Base-by-base conservation (phyloP, 2,797 vertebrate genomes). In the Lates japonicus region DNA sequence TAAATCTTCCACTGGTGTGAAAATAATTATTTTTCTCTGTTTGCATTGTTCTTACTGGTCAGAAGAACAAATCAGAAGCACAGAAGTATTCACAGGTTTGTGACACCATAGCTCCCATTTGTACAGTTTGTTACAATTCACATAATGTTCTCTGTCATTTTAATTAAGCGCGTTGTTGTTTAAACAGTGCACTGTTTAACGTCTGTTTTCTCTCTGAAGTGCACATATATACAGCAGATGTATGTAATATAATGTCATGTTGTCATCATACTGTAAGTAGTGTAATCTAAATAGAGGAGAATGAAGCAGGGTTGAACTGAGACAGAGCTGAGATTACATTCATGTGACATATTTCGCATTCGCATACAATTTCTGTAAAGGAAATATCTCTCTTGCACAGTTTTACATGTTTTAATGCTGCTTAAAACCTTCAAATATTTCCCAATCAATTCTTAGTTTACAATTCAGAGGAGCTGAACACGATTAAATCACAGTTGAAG, bases 401-500 rank as follows among this genome's bases (percentile, higher is more conserved):
- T 48, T 82, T 33, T 35, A 60, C 16, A n/a, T 33, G 51, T 66
- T 25, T 37, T 68, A 68, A 76, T 58, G 13, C 20, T 63, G 20
- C 44, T 46, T 57, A 41, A 77, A 60, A 19, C 10, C 31, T 76
- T 74, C 19, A 78, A 76, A 59, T 64, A n/a, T 82, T 64, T 78
- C 35, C 41, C 60, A 31, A 20, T 76, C 60, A 74, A 17, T 54
- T 84, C 62, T 66, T 14, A 60, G 54, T 74, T 83, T 51, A 78
- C 25, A 79, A 65, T 82, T 78, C 52, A 67, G 42, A 73, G n/a
- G 39, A 82, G 62, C 20, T 46, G 35, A 73, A 54, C 7, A 62
- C 49, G 73, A 88, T 82, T 59, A 78, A 87, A 83, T 83, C 37
- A 70, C 52, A 78, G 68, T 82, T 80, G 86, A 88, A 87, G 52